Percentiles rank a stretch among this genome's conserved stretches.
Evolutionary conservation across 2,797 vertebrate genomes (phyloP).

Genomic region (Sitta carolinensis): DNA sequence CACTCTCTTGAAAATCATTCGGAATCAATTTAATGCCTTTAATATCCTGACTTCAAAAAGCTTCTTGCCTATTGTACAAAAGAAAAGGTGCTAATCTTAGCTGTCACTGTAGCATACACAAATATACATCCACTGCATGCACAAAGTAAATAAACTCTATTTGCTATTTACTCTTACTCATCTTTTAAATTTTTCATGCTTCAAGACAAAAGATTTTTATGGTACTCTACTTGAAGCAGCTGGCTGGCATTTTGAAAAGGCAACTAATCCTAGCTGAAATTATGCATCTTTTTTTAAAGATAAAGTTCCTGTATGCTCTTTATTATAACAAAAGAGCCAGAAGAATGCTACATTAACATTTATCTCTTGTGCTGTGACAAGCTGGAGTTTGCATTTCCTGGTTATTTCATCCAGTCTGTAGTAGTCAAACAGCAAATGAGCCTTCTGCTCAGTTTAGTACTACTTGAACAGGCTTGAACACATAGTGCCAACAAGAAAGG

Average conservation of each 20-base stretch:
- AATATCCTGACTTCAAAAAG: not conserved
- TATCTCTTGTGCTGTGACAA: not conserved
- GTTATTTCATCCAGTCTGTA: not conserved
- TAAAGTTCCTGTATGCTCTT: slow-evolving; percentile 20
- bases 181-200: slow-evolving; percentile 47
- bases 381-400: not conserved
- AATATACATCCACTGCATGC: not conserved
- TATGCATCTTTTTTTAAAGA: slow-evolving; percentile 16
- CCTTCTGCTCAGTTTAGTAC: not conserved
- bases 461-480: not conserved
- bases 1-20: not conserved
- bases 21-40: not conserved
- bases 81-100: not conserved
- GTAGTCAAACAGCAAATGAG: not conserved
- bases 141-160: not conserved
- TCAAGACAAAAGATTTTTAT: slow-evolving; percentile 57
- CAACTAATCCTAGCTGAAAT: slow-evolving; percentile 55
- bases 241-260: slow-evolving; percentile 45
- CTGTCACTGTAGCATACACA: not conserved
- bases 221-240: slow-evolving; percentile 59
- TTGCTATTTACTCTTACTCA: slow-evolving; percentile 47
- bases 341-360: slow-evolving; percentile 11
- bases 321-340: slow-evolving; percentile 36
- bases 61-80: not conserved
- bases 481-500: not conserved